Evolutionary conservation across 2,113 vertebrate species (phyloP).

Genomic region (Pseudopodoces humilis): DNA sequence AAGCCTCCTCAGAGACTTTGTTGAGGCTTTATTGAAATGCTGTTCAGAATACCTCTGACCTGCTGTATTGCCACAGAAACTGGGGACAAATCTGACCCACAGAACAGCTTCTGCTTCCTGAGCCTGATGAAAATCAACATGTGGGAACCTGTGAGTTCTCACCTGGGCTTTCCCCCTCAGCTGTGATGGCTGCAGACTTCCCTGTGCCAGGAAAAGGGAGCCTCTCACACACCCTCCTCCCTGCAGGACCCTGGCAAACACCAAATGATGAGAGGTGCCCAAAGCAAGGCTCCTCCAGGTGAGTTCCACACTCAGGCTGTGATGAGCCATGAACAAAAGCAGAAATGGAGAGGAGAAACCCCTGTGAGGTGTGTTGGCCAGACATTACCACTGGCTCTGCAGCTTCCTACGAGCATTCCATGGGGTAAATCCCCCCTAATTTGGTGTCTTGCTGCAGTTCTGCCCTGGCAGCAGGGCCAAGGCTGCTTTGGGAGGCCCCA

Average conservation of each 20-base stretch:
- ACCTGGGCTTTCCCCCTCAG: not conserved
- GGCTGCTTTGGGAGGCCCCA: not conserved
- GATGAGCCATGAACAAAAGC: not conserved
- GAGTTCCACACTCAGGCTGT: not conserved
- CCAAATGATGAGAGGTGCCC: too few relatives aligned
- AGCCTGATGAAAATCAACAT: not conserved
- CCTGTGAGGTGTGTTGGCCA: accelerated
- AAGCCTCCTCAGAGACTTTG: not conserved
- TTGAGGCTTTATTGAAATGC: not conserved
- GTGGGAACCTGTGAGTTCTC: not conserved
- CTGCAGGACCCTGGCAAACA: not conserved
- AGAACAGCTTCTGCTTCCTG: not conserved
- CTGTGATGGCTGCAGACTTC: not conserved
- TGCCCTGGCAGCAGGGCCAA: not conserved
- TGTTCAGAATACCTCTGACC: not conserved
- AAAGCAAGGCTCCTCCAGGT: not conserved
- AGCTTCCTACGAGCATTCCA: not conserved
- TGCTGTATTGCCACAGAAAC: not conserved
- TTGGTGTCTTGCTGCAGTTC: not conserved
- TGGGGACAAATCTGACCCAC: not conserved
- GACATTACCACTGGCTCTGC: not conserved
- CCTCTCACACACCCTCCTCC: not conserved
- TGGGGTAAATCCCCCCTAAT: not conserved
- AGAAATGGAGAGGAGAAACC: not conserved
- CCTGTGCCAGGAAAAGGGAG: not conserved